Percentiles rank a stretch among this genome's conserved stretches.
phyloP scores from a whole-genome alignment of 2,797 vertebrate species.

The Cetoscarus ocellatus region DNA sequence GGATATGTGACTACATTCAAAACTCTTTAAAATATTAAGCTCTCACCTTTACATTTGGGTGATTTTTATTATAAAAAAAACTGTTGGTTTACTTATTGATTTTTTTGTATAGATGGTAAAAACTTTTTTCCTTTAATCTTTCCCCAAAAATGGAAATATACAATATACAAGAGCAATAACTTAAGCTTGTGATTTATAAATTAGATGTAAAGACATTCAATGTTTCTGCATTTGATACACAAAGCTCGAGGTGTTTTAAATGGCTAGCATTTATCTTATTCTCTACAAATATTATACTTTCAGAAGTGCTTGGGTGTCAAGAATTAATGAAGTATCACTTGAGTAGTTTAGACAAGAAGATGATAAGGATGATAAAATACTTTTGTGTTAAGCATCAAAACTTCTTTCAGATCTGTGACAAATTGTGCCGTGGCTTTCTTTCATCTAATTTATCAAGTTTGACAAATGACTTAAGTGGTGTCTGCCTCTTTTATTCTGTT shows the following conservation, averaged over 20 bases:
- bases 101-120: too few relatives aligned
- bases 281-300: background rate
- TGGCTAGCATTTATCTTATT: background rate
- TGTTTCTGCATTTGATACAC: too few relatives aligned
- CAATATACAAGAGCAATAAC: too few relatives aligned
- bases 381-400: constrained; percentile 9
- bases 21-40: background rate
- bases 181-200: too few relatives aligned
- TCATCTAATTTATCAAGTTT: constrained; percentile 64
- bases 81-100: too few relatives aligned
- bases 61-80: too few relatives aligned
- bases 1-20: background rate
- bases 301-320: constrained; percentile 3
- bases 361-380: constrained; percentile 15
- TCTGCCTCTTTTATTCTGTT: constrained; percentile 57
- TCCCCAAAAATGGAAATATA: too few relatives aligned
- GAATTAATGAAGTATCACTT: constrained; percentile 16
- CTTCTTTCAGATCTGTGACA: constrained; percentile 47
- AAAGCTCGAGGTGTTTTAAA: background rate
- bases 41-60: too few relatives aligned
- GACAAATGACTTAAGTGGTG: constrained; percentile 73
- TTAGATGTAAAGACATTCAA: too few relatives aligned
- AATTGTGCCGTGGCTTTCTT: constrained; percentile 60
- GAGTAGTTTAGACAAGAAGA: constrained; percentile 26
- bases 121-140: too few relatives aligned